Evolutionary conservation across 2,888 invertebrate genomes (phyloP).

Genomic region (Sylvicola fuscatus): DNA sequence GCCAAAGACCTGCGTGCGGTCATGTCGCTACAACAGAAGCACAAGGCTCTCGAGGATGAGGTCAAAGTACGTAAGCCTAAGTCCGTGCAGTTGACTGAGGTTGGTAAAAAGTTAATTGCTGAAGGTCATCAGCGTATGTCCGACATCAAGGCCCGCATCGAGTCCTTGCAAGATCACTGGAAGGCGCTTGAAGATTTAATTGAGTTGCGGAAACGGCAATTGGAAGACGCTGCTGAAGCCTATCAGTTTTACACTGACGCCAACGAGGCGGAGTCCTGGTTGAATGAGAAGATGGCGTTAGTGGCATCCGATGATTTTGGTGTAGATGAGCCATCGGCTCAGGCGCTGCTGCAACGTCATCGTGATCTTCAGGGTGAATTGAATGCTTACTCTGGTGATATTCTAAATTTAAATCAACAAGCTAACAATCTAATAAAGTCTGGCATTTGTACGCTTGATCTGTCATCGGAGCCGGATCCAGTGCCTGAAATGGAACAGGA

Average conservation of each 20-base stretch:
- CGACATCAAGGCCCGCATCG: conserved; percentile 64
- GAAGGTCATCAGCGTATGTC: conserved; percentile 63
- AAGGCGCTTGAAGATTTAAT: conserved; percentile 68
- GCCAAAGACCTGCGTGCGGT: conserved; percentile 88
- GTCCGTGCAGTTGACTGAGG: conserved; percentile 45
- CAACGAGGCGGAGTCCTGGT: conserved; percentile 94
- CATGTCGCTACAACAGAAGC: conserved; percentile 75
- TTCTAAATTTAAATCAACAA: conserved; percentile 57
- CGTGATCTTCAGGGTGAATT: conserved; percentile 74
- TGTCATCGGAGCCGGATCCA: conserved; percentile 38
- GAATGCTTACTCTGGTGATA: conserved; percentile 70
- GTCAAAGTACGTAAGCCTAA: conserved; percentile 48
- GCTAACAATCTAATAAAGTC: conserved; percentile 54
- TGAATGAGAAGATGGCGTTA: conserved; percentile 85
- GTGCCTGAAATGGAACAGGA: conserved; percentile 38
- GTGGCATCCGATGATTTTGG: conserved; percentile 82
- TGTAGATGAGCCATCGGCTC: conserved; percentile 77
- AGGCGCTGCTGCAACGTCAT: conserved; percentile 71
- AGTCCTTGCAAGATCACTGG: conserved; percentile 70
- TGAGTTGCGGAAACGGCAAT: conserved; percentile 46
- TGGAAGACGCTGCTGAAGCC: conserved; percentile 78
- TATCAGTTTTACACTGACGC: conserved; percentile 96
- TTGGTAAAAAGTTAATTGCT: conserved; percentile 47
- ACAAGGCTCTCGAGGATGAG: conserved; percentile 77
- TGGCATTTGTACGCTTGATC: conserved; percentile 39